Conservation (phyloP, 1,140 invertebrate genomes). For the Zophobas morio region DNA sequence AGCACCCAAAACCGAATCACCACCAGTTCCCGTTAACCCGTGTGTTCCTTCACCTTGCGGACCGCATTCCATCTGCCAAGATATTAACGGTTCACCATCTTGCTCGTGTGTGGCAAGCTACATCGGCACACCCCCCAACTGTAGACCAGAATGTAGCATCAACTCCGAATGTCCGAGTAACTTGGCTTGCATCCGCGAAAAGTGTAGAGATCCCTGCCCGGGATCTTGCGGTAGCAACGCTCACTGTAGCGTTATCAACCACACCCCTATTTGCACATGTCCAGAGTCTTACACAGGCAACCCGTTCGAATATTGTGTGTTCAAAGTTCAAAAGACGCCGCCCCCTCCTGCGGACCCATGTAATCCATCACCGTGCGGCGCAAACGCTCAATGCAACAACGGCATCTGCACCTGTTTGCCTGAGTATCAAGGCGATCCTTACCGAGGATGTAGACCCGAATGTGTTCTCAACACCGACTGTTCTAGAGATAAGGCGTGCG, state of each 20-base stretch:
- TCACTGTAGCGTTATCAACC: conserved; percentile 78
- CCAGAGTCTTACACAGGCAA: conserved; percentile 78
- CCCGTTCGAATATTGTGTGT: conserved; percentile 76
- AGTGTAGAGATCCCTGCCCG: conserved; percentile 80
- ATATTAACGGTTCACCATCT: conserved; percentile 74
- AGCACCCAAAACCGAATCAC: conserved; percentile 59
- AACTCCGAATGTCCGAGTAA: conserved; percentile 79
- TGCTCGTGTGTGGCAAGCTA: conserved; percentile 79
- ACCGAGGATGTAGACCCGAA: conserved; percentile 77
- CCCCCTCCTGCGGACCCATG: conserved; percentile 69
- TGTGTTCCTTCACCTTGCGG: conserved; percentile 84
- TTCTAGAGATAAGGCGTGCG: conserved; percentile 76
- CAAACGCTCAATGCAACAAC: conserved; percentile 74
- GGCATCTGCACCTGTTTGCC: conserved; percentile 75
- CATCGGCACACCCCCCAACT: conserved; percentile 79
- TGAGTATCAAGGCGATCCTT: conserved; percentile 80
- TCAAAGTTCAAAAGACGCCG: conserved; percentile 58
- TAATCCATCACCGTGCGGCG: conserved; percentile 78
- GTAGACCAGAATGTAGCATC: conserved; percentile 79
- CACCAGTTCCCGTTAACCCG: conserved; percentile 72
- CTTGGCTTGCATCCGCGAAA: conserved; percentile 78
- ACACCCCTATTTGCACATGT: conserved; percentile 80
- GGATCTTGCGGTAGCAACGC: conserved; percentile 79
- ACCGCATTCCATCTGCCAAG: conserved; percentile 77
- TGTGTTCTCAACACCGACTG: conserved; percentile 80